A percentile compares a stretch with the other conserved stretches of the same genome.
Evolutionary conservation across 2,888 invertebrate genomes (phyloP).

Genomic region (Pammene aurita): DNA sequence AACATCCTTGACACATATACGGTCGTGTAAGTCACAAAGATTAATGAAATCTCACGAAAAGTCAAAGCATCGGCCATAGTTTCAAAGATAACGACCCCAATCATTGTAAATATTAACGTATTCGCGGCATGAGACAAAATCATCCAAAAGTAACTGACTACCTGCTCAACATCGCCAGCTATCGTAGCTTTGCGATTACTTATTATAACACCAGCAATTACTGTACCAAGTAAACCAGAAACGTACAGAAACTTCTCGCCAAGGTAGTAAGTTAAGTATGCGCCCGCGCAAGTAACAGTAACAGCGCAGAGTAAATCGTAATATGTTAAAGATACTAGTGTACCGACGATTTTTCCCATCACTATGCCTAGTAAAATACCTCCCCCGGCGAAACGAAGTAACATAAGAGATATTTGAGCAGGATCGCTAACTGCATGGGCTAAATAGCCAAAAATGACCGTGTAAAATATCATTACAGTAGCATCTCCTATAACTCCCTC

Average conservation of each 20-base stretch:
- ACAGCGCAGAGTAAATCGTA: slow-evolving; percentile 69
- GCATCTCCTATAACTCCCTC: slow-evolving; percentile 75
- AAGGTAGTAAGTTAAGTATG: slow-evolving; percentile 71
- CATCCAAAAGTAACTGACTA: slow-evolving; percentile 66
- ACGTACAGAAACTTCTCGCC: slow-evolving; percentile 76
- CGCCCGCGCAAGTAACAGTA: slow-evolving; percentile 65
- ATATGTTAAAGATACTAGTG: slow-evolving; percentile 67
- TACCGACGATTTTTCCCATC: slow-evolving; percentile 66
- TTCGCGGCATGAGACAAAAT: slow-evolving; percentile 73
- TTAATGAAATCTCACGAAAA: slow-evolving; percentile 65
- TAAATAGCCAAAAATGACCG: slow-evolving; percentile 66
- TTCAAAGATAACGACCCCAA: slow-evolving; percentile 84
- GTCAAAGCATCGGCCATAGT: slow-evolving; percentile 72
- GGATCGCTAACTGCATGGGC: slow-evolving; percentile 61
- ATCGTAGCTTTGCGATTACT: slow-evolving; percentile 70
- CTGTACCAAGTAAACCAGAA: slow-evolving; percentile 69
- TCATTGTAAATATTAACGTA: slow-evolving; percentile 84
- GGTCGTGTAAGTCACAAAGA: slow-evolving; percentile 75
- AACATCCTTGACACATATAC: slow-evolving; percentile 75
- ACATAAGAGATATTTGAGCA: slow-evolving; percentile 64
- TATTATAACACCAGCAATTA: slow-evolving; percentile 68
- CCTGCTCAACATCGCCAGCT: slow-evolving; percentile 70
- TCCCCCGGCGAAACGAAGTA: slow-evolving; percentile 69
- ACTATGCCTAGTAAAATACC: slow-evolving; percentile 69
- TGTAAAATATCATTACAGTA: slow-evolving; percentile 73